phyloP scores from a whole-genome alignment of 2,888 invertebrate genomes.

The Cephus nigrinus region DNA sequence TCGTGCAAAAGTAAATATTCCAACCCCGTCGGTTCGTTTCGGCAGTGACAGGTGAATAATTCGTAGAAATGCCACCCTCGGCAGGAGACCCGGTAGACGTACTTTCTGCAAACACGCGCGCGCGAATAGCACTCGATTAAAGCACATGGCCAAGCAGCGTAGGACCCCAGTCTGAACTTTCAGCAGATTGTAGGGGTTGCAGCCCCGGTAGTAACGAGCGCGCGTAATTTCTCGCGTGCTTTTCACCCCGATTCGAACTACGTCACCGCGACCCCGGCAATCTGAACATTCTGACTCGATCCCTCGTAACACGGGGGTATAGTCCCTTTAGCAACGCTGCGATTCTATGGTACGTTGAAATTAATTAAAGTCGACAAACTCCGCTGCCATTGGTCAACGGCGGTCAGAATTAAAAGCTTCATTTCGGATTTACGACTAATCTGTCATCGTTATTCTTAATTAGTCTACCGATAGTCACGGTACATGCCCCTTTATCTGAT shows the following conservation, averaged over 20 bases:
- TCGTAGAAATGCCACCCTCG: neutral
- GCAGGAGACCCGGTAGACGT: neutral
- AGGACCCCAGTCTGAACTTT: neutral
- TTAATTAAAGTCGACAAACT: neutral
- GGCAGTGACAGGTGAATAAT: neutral
- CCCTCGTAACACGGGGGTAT: neutral
- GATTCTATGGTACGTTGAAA: neutral
- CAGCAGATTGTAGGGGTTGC: neutral
- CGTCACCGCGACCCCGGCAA: neutral
- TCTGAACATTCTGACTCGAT: neutral
- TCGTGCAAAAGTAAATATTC: neutral
- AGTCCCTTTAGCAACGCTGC: neutral
- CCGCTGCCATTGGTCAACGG: neutral
- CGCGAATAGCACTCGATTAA: neutral
- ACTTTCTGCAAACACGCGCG: neutral
- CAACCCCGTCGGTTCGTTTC: neutral
- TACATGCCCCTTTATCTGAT: neutral
- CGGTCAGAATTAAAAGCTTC: neutral
- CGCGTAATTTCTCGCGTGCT: slow-evolving; percentile 6
- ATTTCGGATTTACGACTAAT: neutral
- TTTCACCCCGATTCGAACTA: neutral
- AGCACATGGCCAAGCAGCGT: neutral
- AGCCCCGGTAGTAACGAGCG: neutral
- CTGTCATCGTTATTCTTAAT: neutral
- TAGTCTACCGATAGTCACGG: neutral